Evolutionary conservation across 2,888 invertebrate genomes (phyloP).

Genomic region (Villa cingulata): DNA sequence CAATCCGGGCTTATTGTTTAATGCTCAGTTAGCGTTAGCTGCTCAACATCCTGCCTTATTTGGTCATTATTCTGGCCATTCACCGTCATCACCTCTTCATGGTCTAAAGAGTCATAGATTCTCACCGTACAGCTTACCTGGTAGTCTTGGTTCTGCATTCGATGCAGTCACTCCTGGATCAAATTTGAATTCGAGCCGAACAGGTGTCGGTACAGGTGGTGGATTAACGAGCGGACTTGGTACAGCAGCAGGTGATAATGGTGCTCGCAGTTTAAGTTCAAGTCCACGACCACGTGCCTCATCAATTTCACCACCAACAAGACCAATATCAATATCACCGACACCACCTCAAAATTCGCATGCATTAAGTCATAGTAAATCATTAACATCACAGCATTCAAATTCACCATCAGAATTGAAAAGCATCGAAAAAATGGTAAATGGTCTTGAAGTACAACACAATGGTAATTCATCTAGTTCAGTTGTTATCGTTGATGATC

Average conservation of each 20-base stretch:
- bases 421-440: constrained; percentile 95
- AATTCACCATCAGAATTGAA: constrained; percentile 60
- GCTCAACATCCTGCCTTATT: constrained; percentile 73
- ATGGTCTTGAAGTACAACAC: constrained; percentile 79
- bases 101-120: constrained; percentile 67
- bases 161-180: constrained; percentile 75
- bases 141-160: constrained; percentile 68
- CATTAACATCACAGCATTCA: constrained; percentile 29
- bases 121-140: constrained; percentile 77
- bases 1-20: constrained; percentile 74
- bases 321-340: constrained; percentile 34
- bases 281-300: constrained; percentile 33
- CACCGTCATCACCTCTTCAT: constrained; percentile 56
- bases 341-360: constrained; percentile 29
- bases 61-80: constrained; percentile 53
- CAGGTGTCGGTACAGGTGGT: neutral
- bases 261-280: constrained; percentile 34
- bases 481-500: constrained; percentile 11
- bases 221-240: constrained; percentile 13
- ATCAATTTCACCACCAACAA: constrained; percentile 35
- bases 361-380: constrained; percentile 28
- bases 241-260: constrained; percentile 21
- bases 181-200: constrained; percentile 23
- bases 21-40: constrained; percentile 75
- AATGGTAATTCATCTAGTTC: constrained; percentile 25